Conservation (phyloP, 2,797 vertebrate species). For the Liparis tanakae region DNA sequence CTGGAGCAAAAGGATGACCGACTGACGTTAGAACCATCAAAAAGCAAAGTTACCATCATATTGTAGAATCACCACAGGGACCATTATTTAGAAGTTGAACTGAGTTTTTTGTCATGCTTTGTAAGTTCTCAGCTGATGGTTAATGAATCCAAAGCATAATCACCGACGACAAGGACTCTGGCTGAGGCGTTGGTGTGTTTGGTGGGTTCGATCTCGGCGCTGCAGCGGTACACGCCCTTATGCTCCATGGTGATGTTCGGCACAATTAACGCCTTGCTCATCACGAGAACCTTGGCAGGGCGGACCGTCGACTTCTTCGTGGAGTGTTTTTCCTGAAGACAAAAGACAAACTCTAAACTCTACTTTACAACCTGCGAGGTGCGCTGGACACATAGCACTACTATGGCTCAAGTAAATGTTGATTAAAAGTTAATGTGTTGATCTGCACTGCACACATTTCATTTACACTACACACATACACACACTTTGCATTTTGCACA, state of each 20-base stretch:
- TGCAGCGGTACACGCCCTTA: slow-evolving; percentile 85
- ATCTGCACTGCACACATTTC: no score
- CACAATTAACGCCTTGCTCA: slow-evolving; percentile 75
- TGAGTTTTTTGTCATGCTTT: background rate
- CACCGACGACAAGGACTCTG: slow-evolving; percentile 83
- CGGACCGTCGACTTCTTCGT: fast-evolving
- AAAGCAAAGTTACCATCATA: background rate
- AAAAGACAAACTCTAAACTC: slow-evolving; percentile 20
- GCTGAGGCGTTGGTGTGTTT: slow-evolving; percentile 43
- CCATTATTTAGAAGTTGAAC: background rate
- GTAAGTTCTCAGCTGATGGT: background rate
- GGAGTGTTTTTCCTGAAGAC: slow-evolving; percentile 62
- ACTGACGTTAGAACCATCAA: background rate
- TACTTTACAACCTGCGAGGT: background rate
- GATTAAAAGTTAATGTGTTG: no score
- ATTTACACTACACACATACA: no score
- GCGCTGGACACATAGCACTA: background rate
- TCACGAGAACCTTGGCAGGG: fast-evolving
- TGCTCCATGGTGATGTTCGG: slow-evolving; percentile 84
- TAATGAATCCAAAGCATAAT: slow-evolving; percentile 52
- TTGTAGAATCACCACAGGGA: background rate
- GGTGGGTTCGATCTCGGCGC: slow-evolving; percentile 43
- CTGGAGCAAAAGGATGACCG: slow-evolving; percentile 74
- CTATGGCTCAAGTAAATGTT: background rate
- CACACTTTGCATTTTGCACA: no score